Evolutionary conservation across 2,113 vertebrate species (phyloP).

Genomic region (Diadophis punctatus): DNA sequence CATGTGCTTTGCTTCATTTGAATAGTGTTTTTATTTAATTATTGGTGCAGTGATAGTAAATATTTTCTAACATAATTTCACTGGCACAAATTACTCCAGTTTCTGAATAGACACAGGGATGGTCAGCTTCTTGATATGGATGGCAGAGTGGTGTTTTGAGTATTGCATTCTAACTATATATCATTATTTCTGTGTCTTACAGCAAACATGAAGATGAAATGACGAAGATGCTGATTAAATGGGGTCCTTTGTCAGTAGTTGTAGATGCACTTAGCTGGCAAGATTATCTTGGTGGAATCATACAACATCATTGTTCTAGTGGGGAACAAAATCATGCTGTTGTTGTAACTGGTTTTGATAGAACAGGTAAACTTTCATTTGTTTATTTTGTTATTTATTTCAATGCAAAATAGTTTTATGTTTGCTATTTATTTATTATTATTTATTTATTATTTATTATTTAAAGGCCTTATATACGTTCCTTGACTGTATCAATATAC

Average conservation of each 20-base stretch:
- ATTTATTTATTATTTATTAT: background rate
- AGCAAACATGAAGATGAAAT: conserved; percentile 83
- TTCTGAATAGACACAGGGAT: background rate
- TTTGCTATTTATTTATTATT: background rate
- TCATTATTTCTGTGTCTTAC: conserved; percentile 25
- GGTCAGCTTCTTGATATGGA: background rate
- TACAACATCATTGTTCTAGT: conserved; percentile 92
- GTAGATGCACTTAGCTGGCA: conserved; percentile 94
- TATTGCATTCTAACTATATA: background rate
- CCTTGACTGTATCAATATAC: background rate
- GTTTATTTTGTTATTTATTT: background rate
- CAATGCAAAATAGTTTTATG: background rate
- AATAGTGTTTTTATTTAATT: background rate
- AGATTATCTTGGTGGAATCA: conserved; percentile 90
- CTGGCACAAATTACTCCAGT: background rate
- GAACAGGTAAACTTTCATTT: conserved; percentile 69
- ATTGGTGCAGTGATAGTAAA: background rate
- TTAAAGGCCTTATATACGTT: background rate
- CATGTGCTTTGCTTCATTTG: background rate
- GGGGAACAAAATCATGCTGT: conserved; percentile 86
- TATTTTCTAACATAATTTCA: background rate
- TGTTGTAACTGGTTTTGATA: conserved; percentile 84
- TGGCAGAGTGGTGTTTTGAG: background rate
- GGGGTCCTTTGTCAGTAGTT: conserved; percentile 81
- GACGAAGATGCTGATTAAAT: conserved; percentile 75